A percentile compares a stretch with the other conserved stretches of the same genome.
Evolutionary conservation across 2,797 vertebrate genomes (phyloP).

Genomic region (Notamacropus eugenii): DNA sequence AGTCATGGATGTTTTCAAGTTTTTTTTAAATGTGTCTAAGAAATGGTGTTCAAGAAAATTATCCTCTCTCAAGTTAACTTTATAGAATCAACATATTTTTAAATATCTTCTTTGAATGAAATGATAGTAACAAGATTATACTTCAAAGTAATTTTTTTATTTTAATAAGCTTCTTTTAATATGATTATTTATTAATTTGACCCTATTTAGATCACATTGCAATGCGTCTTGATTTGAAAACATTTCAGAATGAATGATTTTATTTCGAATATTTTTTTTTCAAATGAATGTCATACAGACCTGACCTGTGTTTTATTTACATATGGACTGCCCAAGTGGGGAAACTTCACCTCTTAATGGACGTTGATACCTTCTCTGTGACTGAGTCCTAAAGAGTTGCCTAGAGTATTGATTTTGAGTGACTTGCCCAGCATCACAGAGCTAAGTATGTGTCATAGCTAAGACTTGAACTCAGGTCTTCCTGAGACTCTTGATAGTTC

Average conservation of each 20-base stretch:
- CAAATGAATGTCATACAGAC: background rate
- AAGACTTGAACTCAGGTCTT: background rate
- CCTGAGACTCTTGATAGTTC: background rate
- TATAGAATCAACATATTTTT: constrained; percentile 35
- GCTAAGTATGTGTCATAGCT: background rate
- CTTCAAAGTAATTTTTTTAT: background rate
- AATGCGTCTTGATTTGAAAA: background rate
- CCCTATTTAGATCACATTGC: background rate
- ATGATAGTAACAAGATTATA: constrained; percentile 24
- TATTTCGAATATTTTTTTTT: background rate
- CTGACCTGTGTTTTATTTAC: background rate
- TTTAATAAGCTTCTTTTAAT: background rate
- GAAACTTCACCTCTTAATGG: background rate
- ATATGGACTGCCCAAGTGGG: background rate
- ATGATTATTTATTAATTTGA: background rate
- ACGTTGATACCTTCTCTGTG: background rate
- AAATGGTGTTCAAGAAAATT: constrained; percentile 55
- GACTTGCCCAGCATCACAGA: background rate
- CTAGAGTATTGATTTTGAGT: background rate
- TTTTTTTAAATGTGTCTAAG: constrained; percentile 50
- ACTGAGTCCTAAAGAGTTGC: background rate
- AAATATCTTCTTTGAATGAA: constrained; percentile 56
- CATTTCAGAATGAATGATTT: background rate
- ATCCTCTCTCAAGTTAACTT: constrained; percentile 53
- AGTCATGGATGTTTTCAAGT: constrained; percentile 69